phyloP scores from a whole-genome alignment of 2,113 vertebrate species.

The Rissa tridactyla region DNA sequence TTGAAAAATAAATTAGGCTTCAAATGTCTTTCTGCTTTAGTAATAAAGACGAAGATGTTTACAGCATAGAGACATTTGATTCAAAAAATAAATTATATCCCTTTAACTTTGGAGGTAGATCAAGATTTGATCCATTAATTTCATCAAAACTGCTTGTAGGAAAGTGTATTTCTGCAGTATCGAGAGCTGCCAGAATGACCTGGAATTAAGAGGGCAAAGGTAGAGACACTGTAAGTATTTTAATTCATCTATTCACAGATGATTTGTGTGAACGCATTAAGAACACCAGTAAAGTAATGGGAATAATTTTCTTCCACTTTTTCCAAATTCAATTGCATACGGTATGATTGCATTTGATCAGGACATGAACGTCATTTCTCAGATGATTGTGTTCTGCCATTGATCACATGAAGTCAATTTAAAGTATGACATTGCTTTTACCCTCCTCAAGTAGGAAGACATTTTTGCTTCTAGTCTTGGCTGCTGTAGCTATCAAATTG shows the following conservation, averaged over 20 bases:
- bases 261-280: constrained; percentile 12
- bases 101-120: neutral
- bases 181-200: neutral
- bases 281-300: neutral
- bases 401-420: constrained; percentile 28
- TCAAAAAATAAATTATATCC: neutral
- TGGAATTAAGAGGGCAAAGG: neutral
- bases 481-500: neutral
- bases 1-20: neutral
- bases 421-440: constrained; percentile 34
- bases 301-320: constrained; percentile 14
- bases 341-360: constrained; percentile 33
- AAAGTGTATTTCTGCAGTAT: neutral
- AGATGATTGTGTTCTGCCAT: constrained; percentile 12
- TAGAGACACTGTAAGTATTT: neutral
- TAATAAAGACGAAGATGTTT: constrained; percentile 18
- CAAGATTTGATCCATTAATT: neutral
- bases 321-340: constrained; percentile 7
- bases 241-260: neutral
- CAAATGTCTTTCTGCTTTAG: neutral
- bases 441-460: neutral
- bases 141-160: neutral
- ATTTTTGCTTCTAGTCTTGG: neutral
- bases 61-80: neutral
- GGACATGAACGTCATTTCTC: neutral